Evolutionary conservation across 1,140 invertebrate genomes (phyloP).

Genomic region (Bradysia coprophila): DNA sequence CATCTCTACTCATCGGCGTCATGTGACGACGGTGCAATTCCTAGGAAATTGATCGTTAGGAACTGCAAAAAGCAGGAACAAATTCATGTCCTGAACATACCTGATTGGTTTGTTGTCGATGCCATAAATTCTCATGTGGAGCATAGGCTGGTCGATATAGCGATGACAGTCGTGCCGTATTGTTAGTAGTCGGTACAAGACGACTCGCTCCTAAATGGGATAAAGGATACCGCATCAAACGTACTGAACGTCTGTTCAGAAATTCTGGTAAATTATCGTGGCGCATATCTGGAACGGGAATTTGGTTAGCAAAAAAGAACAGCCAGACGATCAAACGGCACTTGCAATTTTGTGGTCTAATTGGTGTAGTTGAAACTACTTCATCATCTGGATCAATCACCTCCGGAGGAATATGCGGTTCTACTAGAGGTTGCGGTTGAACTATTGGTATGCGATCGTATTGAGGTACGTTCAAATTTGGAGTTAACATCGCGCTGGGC

Average conservation of each 20-base stretch:
- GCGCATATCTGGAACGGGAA: not conserved
- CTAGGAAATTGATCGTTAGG: not conserved
- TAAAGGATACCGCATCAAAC: not conserved
- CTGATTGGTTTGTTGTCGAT: constrained; percentile 49
- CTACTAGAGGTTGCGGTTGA: not conserved
- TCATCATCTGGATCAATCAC: not conserved
- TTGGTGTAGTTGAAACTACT: not conserved
- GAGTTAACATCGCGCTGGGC: too few species aligned
- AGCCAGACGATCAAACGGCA: not conserved
- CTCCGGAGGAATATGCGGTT: not conserved
- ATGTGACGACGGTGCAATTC: constrained; percentile 21
- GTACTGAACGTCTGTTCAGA: constrained; percentile 7
- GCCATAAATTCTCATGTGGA: constrained; percentile 51
- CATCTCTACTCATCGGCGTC: constrained; percentile 14
- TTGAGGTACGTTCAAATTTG: too few species aligned
- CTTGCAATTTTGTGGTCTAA: not conserved
- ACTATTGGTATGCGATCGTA: not conserved
- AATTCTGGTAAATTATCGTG: constrained; percentile 7
- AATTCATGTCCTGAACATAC: constrained; percentile 10
- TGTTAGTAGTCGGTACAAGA: constrained; percentile 2
- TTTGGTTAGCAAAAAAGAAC: not conserved
- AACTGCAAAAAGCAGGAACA: too few species aligned
- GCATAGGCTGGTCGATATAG: constrained; percentile 45
- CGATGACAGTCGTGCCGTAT: constrained; percentile 8
- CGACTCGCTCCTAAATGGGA: constrained; percentile 3